phyloP scores from a whole-genome alignment of 2,888 invertebrate species.

The Colletes collaris region DNA sequence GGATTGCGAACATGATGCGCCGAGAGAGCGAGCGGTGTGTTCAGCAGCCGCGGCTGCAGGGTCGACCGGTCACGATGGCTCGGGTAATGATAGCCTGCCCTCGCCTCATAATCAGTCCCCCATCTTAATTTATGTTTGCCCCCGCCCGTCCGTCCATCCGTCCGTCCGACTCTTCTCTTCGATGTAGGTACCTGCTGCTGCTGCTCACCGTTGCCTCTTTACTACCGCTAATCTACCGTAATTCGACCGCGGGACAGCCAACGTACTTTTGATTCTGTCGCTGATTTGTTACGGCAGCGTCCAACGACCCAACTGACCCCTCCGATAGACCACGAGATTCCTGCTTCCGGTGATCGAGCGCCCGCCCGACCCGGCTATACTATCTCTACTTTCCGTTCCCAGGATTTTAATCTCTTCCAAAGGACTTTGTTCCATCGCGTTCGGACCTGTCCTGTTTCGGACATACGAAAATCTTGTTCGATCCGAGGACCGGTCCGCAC shows the following conservation, averaged over 20 bases:
- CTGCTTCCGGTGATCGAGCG: constrained; percentile 55
- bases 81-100: constrained; percentile 82
- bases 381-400: neutral
- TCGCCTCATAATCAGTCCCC: constrained; percentile 82
- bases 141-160: constrained; percentile 77
- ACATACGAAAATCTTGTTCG: too few species aligned
- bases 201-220: constrained; percentile 73
- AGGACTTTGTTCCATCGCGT: neutral
- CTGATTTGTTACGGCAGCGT: constrained; percentile 67
- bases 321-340: constrained; percentile 29
- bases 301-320: constrained; percentile 40
- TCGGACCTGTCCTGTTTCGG: too few species aligned
- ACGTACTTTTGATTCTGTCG: constrained; percentile 68
- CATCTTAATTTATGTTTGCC: constrained; percentile 82
- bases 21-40: constrained; percentile 67
- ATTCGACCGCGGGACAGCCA: constrained; percentile 73
- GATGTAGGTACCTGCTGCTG: constrained; percentile 79
- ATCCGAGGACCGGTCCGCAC: too few species aligned
- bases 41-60: constrained; percentile 78
- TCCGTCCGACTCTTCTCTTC: constrained; percentile 67
- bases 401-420: neutral
- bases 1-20: constrained; percentile 72
- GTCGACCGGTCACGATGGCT: constrained; percentile 82
- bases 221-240: constrained; percentile 80
- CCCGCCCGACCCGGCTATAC: too few species aligned